Base-by-base conservation (phyloP, 2,797 vertebrate genomes). In the Gambelia wislizenii region DNA sequence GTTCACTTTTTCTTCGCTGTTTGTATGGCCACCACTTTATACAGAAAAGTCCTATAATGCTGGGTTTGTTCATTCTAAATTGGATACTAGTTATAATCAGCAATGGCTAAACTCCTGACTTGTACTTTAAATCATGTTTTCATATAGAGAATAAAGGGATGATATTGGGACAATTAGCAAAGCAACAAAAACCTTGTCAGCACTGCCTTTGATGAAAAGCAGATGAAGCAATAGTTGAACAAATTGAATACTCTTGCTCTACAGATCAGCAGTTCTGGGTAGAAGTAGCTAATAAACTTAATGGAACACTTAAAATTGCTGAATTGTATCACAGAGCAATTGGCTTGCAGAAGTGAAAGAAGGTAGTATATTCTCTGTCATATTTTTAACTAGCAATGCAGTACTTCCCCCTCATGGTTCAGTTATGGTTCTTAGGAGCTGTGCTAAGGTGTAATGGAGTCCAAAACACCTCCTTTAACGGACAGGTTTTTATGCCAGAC, bases 271-370 rank as follows among this genome's bases (percentile, higher is more conserved):
- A 77, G n/a, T 83, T 88, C 70, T 88, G 44, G 56, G 61, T 69
- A 54, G 54, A 86, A 84, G 72, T 84, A 81, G 85, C 85, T 91
- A 84, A 87, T 91, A 87, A 80, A 84, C 54, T 84, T 87, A 70
- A 67, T 87, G 85, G 76, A 70, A 84, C 56, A 56, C 12, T 76
- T 49, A 79, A 70, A 80, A 75, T 87, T 89, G 76, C 56, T 87
- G 81, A 91, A 59, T 75, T 87, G 75, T 84, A 84, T 80, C 33
- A n/a, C 54, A 84, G 75, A 84, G 81, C 22, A 84, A 81, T 80
- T 83, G 83, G 33, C 44, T 80, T 84, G 56, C 33, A 81, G 78
- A 84, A 77, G 47, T 30, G 39, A 72, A 56, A 33, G 59, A 87
- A 79, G 76, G 12, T 47, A 76, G 67, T 84, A 84, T 75, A 87